Evolutionary conservation across 1,140 invertebrate species (phyloP).

Genomic region (Leptoteleia sp.): DNA sequence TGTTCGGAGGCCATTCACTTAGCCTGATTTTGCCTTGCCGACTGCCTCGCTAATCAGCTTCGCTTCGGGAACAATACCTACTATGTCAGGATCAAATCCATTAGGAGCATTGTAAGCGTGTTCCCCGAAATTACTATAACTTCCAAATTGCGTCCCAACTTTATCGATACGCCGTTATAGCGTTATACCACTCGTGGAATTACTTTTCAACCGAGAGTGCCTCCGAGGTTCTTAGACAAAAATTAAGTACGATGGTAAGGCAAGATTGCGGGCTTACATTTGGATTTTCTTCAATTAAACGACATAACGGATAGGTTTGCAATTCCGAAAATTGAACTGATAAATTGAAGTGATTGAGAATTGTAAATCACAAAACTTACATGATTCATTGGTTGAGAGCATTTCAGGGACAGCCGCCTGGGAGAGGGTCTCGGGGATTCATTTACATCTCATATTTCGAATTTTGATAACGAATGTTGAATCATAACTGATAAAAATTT

Average conservation of each 20-base stretch:
- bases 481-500: too few species aligned
- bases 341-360: not conserved
- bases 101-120: conserved; percentile 56
- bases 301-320: not conserved
- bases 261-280: conserved; percentile 2
- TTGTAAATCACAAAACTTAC: too few species aligned
- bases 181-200: conserved; percentile 23
- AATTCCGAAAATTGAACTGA: too few species aligned
- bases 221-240: conserved; percentile 11
- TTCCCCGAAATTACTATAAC: conserved; percentile 60
- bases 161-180: conserved; percentile 47
- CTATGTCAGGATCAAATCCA: conserved; percentile 61
- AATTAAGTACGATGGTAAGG: not conserved
- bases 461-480: too few species aligned
- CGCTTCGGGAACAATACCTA: conserved; percentile 60
- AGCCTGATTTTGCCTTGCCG: conserved; percentile 58
- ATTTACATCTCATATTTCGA: too few species aligned
- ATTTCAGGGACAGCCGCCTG: too few species aligned
- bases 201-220: conserved; percentile 18
- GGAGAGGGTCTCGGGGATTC: too few species aligned
- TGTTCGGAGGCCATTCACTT: conserved; percentile 67
- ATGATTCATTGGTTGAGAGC: too few species aligned
- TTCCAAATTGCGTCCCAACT: conserved; percentile 50
- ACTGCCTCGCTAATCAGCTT: conserved; percentile 64
- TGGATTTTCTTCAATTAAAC: not conserved